Evolutionary conservation across 2,797 vertebrate species (phyloP).

Genomic region (Otolemur crassicaudatus): DNA sequence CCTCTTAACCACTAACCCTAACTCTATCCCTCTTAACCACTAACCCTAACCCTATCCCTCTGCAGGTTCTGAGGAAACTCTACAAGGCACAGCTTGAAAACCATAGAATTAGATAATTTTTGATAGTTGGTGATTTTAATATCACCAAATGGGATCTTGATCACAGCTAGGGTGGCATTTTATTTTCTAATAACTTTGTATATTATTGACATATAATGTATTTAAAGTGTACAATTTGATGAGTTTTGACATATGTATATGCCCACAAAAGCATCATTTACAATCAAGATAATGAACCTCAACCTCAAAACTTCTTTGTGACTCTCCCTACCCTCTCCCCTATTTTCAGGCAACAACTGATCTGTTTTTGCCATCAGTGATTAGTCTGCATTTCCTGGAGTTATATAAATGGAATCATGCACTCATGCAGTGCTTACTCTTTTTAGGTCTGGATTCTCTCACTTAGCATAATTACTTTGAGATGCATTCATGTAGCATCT

Average conservation of each 20-base stretch:
- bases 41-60: not conserved
- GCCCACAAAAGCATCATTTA: not conserved
- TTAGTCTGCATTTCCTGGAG: not conserved
- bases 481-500: not conserved
- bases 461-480: constrained; percentile 10
- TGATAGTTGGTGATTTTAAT: not conserved
- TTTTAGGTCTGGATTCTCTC: not conserved
- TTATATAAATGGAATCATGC: not conserved
- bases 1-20: too few relatives aligned
- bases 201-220: not conserved
- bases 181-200: not conserved
- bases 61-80: not conserved
- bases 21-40: too few relatives aligned
- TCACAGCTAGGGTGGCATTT: not conserved
- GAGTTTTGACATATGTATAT: not conserved
- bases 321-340: not conserved
- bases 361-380: not conserved
- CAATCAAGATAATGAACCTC: not conserved
- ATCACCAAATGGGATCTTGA: not conserved
- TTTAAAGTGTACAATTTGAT: not conserved
- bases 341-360: not conserved
- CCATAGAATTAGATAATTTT: not conserved
- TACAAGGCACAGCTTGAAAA: not conserved
- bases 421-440: not conserved
- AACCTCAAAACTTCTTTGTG: not conserved